These are phyloP conservation scores for Spheniscus humboldti DNA, from an alignment of 2,797 vertebrate species.

Conservation along the genomic window DNA sequence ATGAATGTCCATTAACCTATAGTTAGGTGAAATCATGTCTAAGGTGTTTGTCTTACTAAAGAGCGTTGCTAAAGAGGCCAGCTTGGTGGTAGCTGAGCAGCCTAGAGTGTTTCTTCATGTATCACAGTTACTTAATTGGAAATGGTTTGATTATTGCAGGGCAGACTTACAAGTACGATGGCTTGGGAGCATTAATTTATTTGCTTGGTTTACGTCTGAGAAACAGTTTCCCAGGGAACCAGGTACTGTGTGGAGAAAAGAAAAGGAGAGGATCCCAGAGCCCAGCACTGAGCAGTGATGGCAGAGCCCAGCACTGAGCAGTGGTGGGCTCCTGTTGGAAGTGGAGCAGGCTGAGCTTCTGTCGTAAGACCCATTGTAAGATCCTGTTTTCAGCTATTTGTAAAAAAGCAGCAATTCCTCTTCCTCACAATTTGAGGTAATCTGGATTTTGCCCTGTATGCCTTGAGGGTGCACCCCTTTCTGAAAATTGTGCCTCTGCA, in stretches of 20 bases:
- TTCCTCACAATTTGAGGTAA: background rate
- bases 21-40: background rate
- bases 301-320: background rate
- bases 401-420: background rate
- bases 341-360: background rate
- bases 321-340: background rate
- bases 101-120: background rate
- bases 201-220: background rate
- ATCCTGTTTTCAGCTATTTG: background rate
- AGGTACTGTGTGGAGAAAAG: background rate
- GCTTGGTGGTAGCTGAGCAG: background rate
- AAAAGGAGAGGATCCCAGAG: background rate
- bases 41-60: background rate
- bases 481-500: background rate
- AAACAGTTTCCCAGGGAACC: background rate
- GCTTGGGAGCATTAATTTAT: background rate
- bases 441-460: background rate
- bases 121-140: background rate
- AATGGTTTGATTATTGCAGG: background rate
- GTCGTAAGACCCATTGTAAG: background rate
- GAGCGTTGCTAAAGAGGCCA: background rate
- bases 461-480: background rate
- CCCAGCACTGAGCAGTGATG: background rate
- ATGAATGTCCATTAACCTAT: background rate
- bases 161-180: background rate